Conservation (phyloP, 2,113 vertebrate genomes). For the Hoplias malabaricus region DNA sequence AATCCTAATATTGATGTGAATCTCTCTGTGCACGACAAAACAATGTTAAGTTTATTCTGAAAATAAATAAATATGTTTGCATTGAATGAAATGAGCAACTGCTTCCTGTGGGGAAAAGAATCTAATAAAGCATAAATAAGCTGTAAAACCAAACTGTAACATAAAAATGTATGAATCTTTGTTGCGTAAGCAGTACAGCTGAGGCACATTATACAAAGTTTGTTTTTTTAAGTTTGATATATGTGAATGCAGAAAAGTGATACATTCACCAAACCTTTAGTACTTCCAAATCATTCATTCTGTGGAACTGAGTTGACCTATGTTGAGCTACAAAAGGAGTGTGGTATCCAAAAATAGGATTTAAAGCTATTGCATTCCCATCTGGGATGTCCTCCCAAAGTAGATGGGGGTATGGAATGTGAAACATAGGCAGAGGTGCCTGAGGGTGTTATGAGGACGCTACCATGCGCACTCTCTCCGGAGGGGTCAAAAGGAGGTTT, state of each 20-base stretch:
- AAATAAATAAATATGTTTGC: conserved; percentile 31
- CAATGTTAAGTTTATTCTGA: background rate
- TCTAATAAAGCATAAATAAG: conserved; percentile 21
- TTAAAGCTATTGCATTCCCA: conserved; percentile 70
- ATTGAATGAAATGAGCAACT: background rate
- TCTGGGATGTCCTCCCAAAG: conserved; percentile 46
- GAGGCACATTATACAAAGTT: background rate
- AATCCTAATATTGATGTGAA: background rate
- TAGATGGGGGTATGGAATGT: conserved; percentile 64
- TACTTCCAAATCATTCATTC: background rate
- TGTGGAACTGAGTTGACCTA: background rate
- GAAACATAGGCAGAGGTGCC: conserved; percentile 50
- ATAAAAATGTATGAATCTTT: background rate
- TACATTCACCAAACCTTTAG: conserved; percentile 17
- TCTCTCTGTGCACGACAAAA: background rate
- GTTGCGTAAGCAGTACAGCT: background rate
- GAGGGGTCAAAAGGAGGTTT: conserved; percentile 77
- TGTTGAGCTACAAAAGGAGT: background rate
- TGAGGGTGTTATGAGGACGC: conserved; percentile 64
- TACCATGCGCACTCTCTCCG: conserved; percentile 75
- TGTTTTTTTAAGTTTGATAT: background rate
- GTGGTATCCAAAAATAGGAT: conserved; percentile 37
- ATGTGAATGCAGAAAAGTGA: background rate
- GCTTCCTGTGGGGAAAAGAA: background rate
- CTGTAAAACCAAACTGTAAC: conserved; percentile 33